These are phyloP conservation scores for Macroteleia sp. DNA, from an alignment of 2,888 invertebrate species.

Conservation along the genomic window DNA sequence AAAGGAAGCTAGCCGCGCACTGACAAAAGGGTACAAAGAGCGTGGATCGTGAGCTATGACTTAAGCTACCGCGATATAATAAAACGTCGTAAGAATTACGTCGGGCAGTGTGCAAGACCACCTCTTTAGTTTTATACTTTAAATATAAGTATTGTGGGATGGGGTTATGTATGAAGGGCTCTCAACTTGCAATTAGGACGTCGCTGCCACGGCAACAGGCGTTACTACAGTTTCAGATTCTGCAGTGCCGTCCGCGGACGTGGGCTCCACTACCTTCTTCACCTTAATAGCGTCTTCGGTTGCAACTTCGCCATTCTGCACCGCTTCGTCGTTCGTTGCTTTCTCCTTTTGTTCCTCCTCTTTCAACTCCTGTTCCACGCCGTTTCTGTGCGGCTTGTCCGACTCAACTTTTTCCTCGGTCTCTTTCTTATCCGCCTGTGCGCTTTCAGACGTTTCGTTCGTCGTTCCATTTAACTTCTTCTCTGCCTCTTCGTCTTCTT, in stretches of 20 bases:
- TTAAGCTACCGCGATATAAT: constrained; percentile 78
- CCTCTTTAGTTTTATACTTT: constrained; percentile 76
- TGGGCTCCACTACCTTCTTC: constrained; percentile 80
- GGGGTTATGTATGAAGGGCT: constrained; percentile 76
- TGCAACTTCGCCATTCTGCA: constrained; percentile 73
- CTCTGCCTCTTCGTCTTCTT: constrained; percentile 69
- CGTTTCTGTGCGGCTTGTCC: constrained; percentile 79
- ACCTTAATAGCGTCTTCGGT: constrained; percentile 79
- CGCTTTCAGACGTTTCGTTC: neutral
- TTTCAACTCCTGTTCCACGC: constrained; percentile 74
- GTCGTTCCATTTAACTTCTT: constrained; percentile 73
- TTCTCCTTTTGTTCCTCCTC: constrained; percentile 73
- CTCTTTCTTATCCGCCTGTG: no score
- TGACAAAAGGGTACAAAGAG: constrained; percentile 33
- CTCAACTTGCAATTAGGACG: constrained; percentile 79
- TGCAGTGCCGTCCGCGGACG: constrained; percentile 78
- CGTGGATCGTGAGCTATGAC: constrained; percentile 74
- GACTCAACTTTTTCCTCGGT: constrained; percentile 67
- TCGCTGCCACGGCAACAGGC: constrained; percentile 81
- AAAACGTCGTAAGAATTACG: constrained; percentile 77
- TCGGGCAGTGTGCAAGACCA: constrained; percentile 67
- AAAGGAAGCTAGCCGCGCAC: constrained; percentile 12
- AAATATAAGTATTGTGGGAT: constrained; percentile 79
- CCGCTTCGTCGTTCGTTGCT: constrained; percentile 68
- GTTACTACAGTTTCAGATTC: constrained; percentile 79